Conservation (phyloP, 2,797 vertebrate genomes). For the Neosilurus hyrtlii region DNA sequence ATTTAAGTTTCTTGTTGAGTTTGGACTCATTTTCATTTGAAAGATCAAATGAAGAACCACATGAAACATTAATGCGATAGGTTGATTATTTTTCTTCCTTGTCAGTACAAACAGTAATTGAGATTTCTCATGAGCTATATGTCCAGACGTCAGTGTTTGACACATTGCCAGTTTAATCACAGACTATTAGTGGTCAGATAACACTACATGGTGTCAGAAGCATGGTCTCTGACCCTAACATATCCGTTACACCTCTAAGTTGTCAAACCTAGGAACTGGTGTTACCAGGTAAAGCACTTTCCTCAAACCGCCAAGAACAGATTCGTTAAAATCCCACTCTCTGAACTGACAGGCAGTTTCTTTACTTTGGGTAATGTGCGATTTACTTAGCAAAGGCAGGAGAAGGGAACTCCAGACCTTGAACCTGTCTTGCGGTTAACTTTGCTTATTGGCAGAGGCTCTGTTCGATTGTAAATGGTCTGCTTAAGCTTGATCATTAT, state of each 20-base stretch:
- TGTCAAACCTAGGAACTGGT: constrained; percentile 31
- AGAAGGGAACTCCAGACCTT: constrained; percentile 30
- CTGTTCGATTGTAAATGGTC: constrained; percentile 40
- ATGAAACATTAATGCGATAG: not conserved
- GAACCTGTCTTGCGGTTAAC: constrained; percentile 31
- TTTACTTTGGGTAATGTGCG: constrained; percentile 29
- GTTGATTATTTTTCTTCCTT: constrained; percentile 3
- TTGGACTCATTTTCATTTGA: not conserved
- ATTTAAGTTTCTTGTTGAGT: not conserved
- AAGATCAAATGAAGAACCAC: not conserved
- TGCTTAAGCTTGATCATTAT: constrained; percentile 50
- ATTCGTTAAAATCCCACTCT: constrained; percentile 19
- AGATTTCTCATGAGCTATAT: constrained; percentile 31
- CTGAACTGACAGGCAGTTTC: constrained; percentile 5
- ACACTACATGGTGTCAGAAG: constrained; percentile 36
- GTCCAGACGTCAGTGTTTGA: constrained; percentile 20
- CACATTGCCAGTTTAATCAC: constrained; percentile 34
- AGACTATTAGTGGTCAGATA: constrained; percentile 33
- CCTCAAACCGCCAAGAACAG: constrained; percentile 3
- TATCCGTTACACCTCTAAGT: constrained; percentile 35
- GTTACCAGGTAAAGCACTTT: constrained; percentile 14
- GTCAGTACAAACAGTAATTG: constrained; percentile 12
- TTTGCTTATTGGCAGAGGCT: constrained; percentile 30
- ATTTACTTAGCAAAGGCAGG: constrained; percentile 7
- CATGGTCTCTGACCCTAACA: constrained; percentile 5